phyloP scores from a whole-genome alignment of 2,888 invertebrate species.

The Dolichopus griseipennis region DNA sequence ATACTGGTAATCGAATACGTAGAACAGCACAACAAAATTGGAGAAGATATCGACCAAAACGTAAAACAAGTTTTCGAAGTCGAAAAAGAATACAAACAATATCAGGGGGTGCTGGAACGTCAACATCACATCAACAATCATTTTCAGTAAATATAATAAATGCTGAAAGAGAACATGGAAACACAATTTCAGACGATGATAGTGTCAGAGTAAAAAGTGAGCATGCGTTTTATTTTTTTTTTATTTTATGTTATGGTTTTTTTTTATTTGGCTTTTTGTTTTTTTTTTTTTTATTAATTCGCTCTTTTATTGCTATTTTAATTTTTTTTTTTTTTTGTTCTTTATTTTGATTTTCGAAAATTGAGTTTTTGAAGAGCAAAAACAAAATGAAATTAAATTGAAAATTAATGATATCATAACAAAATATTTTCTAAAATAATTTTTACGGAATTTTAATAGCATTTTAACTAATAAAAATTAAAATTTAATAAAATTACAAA shows the following conservation, averaged over 20 bases:
- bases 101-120: conserved; percentile 18
- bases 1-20: conserved; percentile 20
- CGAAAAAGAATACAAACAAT: conserved; percentile 16
- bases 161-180: not conserved
- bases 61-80: conserved; percentile 15
- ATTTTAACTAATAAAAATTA: too few species aligned
- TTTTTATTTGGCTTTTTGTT: not conserved
- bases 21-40: conserved; percentile 18
- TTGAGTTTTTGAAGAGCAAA: not conserved
- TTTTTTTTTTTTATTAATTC: conserved; percentile 10
- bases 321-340: not conserved
- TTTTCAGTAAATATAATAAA: not conserved
- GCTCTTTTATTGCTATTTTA: not conserved
- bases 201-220: conserved; percentile 19
- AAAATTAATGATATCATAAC: too few species aligned
- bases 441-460: too few species aligned
- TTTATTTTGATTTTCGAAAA: not conserved
- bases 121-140: conserved; percentile 22
- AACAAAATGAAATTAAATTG: too few species aligned
- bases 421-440: too few species aligned
- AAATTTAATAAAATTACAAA: too few species aligned
- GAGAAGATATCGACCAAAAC: conserved; percentile 18
- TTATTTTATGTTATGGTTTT: not conserved
- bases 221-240: conserved; percentile 18
- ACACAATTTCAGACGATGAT: not conserved